Base-by-base conservation (phyloP, 2,888 invertebrate species). In the Tenthredo mesomela region DNA sequence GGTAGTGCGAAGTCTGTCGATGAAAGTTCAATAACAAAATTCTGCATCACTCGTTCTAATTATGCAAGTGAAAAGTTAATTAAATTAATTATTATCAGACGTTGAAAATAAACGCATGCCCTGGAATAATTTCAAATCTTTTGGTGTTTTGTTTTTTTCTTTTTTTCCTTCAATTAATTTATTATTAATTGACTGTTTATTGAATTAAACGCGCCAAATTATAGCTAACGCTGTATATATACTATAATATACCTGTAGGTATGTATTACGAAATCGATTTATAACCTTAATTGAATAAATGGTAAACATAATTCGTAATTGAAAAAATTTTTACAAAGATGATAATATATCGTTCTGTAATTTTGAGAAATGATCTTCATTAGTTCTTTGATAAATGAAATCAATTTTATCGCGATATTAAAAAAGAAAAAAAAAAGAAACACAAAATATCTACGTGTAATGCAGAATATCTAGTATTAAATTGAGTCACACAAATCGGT, bases 1-100 rank as follows among this genome's bases (percentile, higher is more conserved):
- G 80, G 80, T 80, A 80, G 80, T 37, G n/a, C n/a, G 61, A 40
- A 37, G 21, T 80, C 61, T 77, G 77, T 77, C 54, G 77, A 50
- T 40, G 61, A 80, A 80, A 80, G 47, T 75, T 75, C 61, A 12
- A 61, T 21, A 29, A 9, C 40, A 61, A 2, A 40, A 80, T 80
- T 78, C 78, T 78, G 58, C 54, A 78, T 78, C 78, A 78, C 58
- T 78, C 78, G 78, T 58, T 54, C 12, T 75, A 37, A 15, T 29
- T 70, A 37, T 37, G 9, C 67, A 70, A 37, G 25, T 15, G 25
- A 33, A 54, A 21, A n/a, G 6, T 70, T 70, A 33, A 70, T n/a
- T 21, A 9, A 37, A 61, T 25, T 61, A 10, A 61, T 61, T 61
- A 25, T 61, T 61, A 0, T 21, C 10, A 61, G 61, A 25, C 61